Percentiles rank a stretch among this genome's conserved stretches.
Conservation (phyloP, 2,888 invertebrate species). For the Drosophila suboccidentalis region DNA sequence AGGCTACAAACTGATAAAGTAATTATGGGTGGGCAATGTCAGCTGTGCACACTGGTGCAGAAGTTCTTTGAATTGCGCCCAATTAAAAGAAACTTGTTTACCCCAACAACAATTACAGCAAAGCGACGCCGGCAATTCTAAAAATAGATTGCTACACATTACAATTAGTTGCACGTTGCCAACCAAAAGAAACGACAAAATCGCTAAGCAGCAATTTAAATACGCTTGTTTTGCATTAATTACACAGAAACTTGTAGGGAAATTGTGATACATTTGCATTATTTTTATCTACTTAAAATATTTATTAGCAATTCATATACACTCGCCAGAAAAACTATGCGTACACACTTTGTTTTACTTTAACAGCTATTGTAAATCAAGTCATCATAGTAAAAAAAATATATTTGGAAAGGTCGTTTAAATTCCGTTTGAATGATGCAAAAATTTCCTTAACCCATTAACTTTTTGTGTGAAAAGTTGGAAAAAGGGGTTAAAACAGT, state of each 20-base stretch:
- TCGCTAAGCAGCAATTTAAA: not conserved
- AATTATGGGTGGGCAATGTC: conserved; percentile 7
- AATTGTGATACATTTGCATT: no score
- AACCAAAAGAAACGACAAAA: not conserved
- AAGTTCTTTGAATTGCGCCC: not conserved
- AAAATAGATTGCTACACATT: conserved; percentile 8
- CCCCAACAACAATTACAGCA: not conserved
- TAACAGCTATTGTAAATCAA: no score
- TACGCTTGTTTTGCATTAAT: not conserved
- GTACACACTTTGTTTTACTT: no score
- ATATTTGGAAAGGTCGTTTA: no score
- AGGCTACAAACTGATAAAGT: conserved; percentile 8
- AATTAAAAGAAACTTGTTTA: not conserved
- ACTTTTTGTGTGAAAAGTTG: no score
- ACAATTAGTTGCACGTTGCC: not conserved
- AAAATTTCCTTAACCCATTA: no score
- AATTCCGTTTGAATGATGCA: no score
- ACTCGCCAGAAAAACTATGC: no score
- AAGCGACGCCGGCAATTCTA: conserved; percentile 19
- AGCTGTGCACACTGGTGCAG: conserved; percentile 33
- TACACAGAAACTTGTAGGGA: not conserved
- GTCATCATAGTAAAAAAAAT: no score
- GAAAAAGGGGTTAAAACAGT: no score
- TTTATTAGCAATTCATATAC: no score
- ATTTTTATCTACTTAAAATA: no score